phyloP scores from a whole-genome alignment of 2,797 vertebrate genomes.

The Trichosurus vulpecula region DNA sequence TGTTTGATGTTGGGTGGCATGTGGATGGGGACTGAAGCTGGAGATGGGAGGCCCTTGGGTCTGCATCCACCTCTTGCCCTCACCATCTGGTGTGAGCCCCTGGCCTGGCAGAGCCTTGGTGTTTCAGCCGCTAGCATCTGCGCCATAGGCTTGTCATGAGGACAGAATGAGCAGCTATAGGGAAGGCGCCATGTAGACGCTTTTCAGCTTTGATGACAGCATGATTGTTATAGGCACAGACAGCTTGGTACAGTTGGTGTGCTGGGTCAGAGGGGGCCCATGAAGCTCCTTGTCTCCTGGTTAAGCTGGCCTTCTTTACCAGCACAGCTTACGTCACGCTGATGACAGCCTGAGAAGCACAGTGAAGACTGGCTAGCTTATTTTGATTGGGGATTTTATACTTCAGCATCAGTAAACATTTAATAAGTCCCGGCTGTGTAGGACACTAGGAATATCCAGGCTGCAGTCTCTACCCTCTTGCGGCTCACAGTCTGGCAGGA shows the following conservation, averaged over 20 bases:
- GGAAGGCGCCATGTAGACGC: too few relatives aligned
- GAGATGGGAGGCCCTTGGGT: not conserved
- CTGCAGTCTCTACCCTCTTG: too few relatives aligned
- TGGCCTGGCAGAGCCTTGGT: not conserved
- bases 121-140: not conserved
- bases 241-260: not conserved
- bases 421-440: not conserved
- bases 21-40: not conserved
- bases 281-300: not conserved
- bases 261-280: too few relatives aligned
- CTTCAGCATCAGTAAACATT: too few relatives aligned
- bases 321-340: not conserved
- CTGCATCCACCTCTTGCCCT: too few relatives aligned
- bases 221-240: rapidly evolving
- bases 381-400: too few relatives aligned
- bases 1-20: not conserved
- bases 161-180: not conserved
- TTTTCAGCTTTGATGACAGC: not conserved
- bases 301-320: too few relatives aligned
- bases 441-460: too few relatives aligned
- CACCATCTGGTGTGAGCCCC: not conserved
- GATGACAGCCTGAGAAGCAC: not conserved
- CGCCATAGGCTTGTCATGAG: not conserved
- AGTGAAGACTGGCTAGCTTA: too few relatives aligned
- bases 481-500: too few relatives aligned